These are phyloP conservation scores for Thaumatotibia leucotreta DNA, from an alignment of 1,140 invertebrate genomes.

Conservation along the genomic window DNA sequence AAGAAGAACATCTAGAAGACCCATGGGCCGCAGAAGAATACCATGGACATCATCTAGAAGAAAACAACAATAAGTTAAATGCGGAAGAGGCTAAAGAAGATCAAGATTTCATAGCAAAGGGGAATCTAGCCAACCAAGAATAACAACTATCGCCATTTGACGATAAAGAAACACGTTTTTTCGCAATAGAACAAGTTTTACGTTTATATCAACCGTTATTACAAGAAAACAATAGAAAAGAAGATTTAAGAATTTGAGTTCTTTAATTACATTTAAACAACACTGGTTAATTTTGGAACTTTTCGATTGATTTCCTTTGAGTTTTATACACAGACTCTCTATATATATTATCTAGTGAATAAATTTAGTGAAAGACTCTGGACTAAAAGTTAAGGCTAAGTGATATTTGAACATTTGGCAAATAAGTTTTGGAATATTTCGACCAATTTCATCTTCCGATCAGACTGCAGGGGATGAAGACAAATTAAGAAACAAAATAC, in stretches of 20 bases:
- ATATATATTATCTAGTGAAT: slow-evolving; percentile 70
- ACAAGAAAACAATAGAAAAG: slow-evolving; percentile 75
- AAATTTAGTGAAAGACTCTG: slow-evolving; percentile 70
- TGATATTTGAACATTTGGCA: slow-evolving; percentile 71
- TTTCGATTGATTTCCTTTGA: slow-evolving; percentile 66
- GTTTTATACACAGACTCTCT: slow-evolving; percentile 72
- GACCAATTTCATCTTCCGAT: slow-evolving; percentile 68
- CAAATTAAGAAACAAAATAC: slow-evolving; percentile 44
- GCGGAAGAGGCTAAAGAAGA: slow-evolving; percentile 62
- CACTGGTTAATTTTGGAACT: slow-evolving; percentile 75
- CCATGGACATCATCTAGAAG: slow-evolving; percentile 50
- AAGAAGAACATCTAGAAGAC: slow-evolving; percentile 41
- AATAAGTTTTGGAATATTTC: slow-evolving; percentile 63
- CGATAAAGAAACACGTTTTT: slow-evolving; percentile 76
- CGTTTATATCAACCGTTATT: slow-evolving; percentile 76
- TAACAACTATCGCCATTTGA: slow-evolving; percentile 70
- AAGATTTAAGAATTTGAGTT: slow-evolving; percentile 72
- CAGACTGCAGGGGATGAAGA: slow-evolving; percentile 61
- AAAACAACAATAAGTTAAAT: slow-evolving; percentile 64
- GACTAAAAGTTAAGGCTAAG: slow-evolving; percentile 67
- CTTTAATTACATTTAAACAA: slow-evolving; percentile 75
- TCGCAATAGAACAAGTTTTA: slow-evolving; percentile 77
- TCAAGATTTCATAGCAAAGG: slow-evolving; percentile 69
- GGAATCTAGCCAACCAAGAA: slow-evolving; percentile 65
- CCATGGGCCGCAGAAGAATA: slow-evolving; percentile 48